phyloP scores from a whole-genome alignment of 2,888 invertebrate species.

The Anthrax anthrax region DNA sequence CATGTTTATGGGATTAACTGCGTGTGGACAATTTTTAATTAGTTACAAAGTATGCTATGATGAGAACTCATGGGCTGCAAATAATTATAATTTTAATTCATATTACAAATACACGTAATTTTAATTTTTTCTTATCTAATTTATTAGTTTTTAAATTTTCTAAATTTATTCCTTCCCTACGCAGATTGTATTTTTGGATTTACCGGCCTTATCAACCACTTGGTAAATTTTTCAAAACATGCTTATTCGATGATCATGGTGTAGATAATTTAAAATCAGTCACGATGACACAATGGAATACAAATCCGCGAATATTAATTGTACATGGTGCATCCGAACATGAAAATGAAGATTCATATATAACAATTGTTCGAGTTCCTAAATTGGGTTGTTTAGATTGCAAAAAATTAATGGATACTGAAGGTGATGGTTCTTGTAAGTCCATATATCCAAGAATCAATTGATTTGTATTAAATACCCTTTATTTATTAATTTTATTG shows the following conservation, averaged over 20 bases:
- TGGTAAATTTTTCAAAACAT: conserved; percentile 37
- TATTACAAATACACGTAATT: conserved; percentile 45
- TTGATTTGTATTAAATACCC: too few species aligned
- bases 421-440: conserved; percentile 29
- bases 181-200: conserved; percentile 34
- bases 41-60: conserved; percentile 59
- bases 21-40: conserved; percentile 82
- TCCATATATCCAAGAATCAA: too few species aligned
- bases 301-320: conserved; percentile 42
- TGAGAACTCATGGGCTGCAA: conserved; percentile 36
- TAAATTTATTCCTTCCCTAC: conserved; percentile 1
- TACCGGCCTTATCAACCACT: conserved; percentile 32
- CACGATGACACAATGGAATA: conserved; percentile 49
- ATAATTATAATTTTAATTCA: conserved; percentile 41
- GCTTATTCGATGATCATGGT: conserved; percentile 45
- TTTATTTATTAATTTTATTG: background rate
- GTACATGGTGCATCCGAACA: conserved; percentile 39
- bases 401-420: conserved; percentile 38
- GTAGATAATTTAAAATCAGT: conserved; percentile 45
- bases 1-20: conserved; percentile 88
- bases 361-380: conserved; percentile 39
- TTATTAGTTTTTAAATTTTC: background rate
- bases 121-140: background rate
- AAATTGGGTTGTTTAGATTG: conserved; percentile 48
- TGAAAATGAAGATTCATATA: conserved; percentile 34